Base-by-base conservation (phyloP, 2,888 invertebrate species). In the Scaptodrosophila latifasciaeformis region DNA sequence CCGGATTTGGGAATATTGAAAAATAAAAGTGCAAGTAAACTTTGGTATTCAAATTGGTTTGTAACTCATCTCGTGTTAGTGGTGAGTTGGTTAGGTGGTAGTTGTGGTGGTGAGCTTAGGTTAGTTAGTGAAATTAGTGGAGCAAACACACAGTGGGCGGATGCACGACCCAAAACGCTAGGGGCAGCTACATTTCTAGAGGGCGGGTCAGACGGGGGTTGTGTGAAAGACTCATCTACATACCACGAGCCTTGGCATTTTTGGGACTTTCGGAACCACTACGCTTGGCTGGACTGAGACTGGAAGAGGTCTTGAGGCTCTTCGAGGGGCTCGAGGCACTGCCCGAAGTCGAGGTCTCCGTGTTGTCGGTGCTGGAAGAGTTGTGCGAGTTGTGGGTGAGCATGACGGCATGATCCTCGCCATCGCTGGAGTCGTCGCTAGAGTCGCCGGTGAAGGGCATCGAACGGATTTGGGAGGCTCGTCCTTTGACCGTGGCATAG, bases 381-480 rank as follows among this genome's bases (percentile, higher is more conserved):
- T 86, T 86, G 64, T 86, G 87, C 54, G 86, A 86, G 54, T 87
- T 87, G 60, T 87, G 86, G 46, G 87, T 86, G 12, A 86, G 74
- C 83, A 86, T 84, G 37, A 85, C 86, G 37, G 86, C 86, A 68
- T 86, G 86, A 55, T 92, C 94, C 85, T 96, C 96, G 21, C 96
- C 96, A 82, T 97, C 97, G 7, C 96, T 96, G 1, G 96, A 96
- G 83, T 97, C 97, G 83, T 97, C 97, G 0, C 96, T 95, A 2
- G 96, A 96, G 76, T 97, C 97, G 1, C 96, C 97, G 12, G 95
- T 95, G 84, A 97, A 97, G 6, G 97, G 97, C 91, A 96, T 95
- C 39, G 96, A 96, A 70, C 97, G 90, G 74, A 97, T 97, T 88
- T 97, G 97, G 86, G 96, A 96, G 65, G 97, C 97, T 78, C 96